phyloP scores from a whole-genome alignment of 2,888 invertebrate genomes.

The Heterodera filipjevi region DNA sequence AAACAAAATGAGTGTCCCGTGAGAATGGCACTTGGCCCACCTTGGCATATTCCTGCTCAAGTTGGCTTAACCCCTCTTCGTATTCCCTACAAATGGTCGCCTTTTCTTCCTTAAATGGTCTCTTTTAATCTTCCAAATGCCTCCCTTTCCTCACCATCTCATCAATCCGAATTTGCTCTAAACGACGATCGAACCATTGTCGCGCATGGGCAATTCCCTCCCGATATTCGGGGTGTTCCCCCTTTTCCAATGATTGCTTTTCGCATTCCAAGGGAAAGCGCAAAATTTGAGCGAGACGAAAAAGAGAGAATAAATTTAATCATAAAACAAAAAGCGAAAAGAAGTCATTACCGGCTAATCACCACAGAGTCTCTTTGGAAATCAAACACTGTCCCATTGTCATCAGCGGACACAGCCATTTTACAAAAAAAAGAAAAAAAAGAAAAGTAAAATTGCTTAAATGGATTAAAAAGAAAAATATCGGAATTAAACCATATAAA shows the following conservation, averaged over 20 bases:
- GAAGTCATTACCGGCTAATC: neutral
- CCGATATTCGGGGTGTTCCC: neutral
- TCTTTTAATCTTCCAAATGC: neutral
- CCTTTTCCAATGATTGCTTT: neutral
- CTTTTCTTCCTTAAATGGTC: constrained; percentile 19
- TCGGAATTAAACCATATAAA: neutral
- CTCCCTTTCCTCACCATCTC: constrained; percentile 17
- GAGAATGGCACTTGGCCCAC: too few species aligned
- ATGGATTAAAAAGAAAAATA: neutral
- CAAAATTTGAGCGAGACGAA: constrained; percentile 12
- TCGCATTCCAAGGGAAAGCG: constrained; percentile 6
- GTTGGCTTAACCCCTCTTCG: neutral
- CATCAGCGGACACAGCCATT: neutral
- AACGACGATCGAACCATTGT: neutral
- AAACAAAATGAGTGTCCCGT: neutral
- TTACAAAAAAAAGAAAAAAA: neutral
- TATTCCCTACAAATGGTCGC: constrained; percentile 6
- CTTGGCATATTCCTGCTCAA: constrained; percentile 32
- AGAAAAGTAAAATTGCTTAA: neutral
- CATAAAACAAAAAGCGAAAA: neutral
- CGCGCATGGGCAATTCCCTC: neutral
- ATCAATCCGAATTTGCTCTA: constrained; percentile 17
- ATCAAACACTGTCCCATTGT: neutral
- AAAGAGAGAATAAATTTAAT: neutral
- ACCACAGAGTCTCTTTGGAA: neutral